Conservation (phyloP, 2,888 invertebrate species). For the Escarpia spicata region DNA sequence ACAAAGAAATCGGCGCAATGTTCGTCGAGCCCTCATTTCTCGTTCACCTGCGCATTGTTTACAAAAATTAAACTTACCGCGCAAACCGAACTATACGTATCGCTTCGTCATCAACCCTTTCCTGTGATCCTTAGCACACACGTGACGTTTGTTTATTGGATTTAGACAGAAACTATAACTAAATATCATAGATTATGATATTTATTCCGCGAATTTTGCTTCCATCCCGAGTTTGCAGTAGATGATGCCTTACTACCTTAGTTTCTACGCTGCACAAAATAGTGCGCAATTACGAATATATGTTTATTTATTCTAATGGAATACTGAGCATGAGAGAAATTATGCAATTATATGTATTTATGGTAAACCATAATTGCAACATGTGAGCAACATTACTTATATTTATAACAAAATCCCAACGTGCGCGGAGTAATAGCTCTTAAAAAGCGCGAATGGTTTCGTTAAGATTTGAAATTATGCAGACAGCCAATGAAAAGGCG, state of each 20-base stretch:
- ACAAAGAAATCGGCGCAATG: not conserved
- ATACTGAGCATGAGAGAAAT: not conserved
- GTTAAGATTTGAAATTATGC: constrained; percentile 10
- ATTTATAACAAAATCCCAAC: not conserved
- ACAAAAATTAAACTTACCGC: constrained; percentile 16
- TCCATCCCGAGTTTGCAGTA: not conserved
- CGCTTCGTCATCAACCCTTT: constrained; percentile 1
- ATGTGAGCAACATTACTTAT: not conserved
- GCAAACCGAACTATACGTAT: not conserved
- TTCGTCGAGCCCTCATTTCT: not conserved
- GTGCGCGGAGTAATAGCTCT: not conserved
- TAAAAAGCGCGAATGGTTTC: not conserved
- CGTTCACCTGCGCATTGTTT: constrained; percentile 11
- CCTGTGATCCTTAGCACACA: not conserved
- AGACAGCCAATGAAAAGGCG: not conserved
- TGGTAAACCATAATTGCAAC: not conserved
- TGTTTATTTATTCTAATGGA: not conserved
- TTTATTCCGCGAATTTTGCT: constrained; percentile 16
- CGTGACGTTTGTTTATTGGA: not conserved
- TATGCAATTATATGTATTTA: not conserved
- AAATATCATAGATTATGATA: not conserved
- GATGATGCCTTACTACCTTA: not conserved
- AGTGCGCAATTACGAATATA: not conserved
- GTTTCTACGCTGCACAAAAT: not conserved
- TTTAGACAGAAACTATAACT: not conserved